These are phyloP conservation scores for Cordilura impudica DNA, from an alignment of 2,888 invertebrate genomes.

Conservation along the genomic window DNA sequence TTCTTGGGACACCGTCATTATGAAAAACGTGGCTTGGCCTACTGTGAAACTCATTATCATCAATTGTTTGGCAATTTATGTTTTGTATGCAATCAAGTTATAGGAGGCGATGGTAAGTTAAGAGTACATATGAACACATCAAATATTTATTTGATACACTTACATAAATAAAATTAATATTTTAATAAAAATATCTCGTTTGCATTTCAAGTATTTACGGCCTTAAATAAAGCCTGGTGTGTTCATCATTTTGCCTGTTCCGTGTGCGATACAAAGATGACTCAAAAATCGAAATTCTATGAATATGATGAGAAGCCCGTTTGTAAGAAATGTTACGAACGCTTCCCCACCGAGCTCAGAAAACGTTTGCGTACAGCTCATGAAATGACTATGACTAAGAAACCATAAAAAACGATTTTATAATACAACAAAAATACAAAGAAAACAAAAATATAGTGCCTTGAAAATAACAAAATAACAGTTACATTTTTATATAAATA, in stretches of 20 bases:
- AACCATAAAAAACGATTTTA: constrained; percentile 41
- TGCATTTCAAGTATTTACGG: constrained; percentile 90
- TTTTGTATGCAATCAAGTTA: constrained; percentile 99
- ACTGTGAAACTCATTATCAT: constrained; percentile 99
- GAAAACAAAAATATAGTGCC: constrained; percentile 47
- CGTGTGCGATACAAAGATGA: constrained; percentile 96
- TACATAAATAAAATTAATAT: background rate
- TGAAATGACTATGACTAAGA: constrained; percentile 85
- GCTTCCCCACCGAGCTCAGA: constrained; percentile 95
- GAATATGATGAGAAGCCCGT: constrained; percentile 99
- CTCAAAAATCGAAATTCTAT: constrained; percentile 98
- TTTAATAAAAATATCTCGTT: background rate
- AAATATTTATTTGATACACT: no score
- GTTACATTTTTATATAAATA: constrained; percentile 6
- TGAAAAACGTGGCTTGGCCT: constrained; percentile 98
- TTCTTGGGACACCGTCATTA: constrained; percentile 99
- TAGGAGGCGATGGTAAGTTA: constrained; percentile 94
- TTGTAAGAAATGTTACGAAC: constrained; percentile 98
- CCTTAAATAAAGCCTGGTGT: constrained; percentile 99
- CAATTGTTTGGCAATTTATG: constrained; percentile 99
- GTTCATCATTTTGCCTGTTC: constrained; percentile 99
- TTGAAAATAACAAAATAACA: constrained; percentile 29
- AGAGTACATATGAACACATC: no score
- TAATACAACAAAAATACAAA: constrained; percentile 32
- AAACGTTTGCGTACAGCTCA: constrained; percentile 94